Evolutionary conservation across 2,888 invertebrate species (phyloP).

Genomic region (Blastobasis lacticolella): DNA sequence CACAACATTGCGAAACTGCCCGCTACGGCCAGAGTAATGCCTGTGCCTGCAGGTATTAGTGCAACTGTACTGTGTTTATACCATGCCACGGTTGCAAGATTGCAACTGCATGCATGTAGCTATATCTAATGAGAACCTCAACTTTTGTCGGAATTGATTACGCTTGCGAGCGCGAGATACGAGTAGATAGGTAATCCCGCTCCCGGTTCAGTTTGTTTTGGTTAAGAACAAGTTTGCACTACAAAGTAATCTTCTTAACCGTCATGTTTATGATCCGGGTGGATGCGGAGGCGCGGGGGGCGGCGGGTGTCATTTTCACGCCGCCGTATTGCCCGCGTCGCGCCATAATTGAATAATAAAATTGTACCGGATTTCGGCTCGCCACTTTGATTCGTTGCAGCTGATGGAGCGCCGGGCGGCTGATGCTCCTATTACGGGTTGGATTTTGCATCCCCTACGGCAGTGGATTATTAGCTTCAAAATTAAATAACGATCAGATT

Average conservation of each 20-base stretch:
- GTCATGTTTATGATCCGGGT: slow-evolving; percentile 44
- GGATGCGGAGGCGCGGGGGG: slow-evolving; percentile 32
- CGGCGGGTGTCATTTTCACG: slow-evolving; percentile 53
- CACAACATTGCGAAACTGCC: slow-evolving; percentile 11
- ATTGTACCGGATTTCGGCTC: slow-evolving; percentile 44
- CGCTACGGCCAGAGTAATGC: slow-evolving; percentile 22
- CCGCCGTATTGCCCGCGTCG: slow-evolving; percentile 47
- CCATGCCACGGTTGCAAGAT: slow-evolving; percentile 21
- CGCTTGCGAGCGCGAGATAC: slow-evolving; percentile 11
- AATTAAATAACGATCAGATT: too few species aligned
- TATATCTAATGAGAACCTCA: slow-evolving; percentile 25
- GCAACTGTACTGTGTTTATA: slow-evolving; percentile 19
- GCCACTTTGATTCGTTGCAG: slow-evolving; percentile 41
- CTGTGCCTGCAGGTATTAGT: slow-evolving; percentile 26
- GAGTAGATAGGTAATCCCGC: slow-evolving; percentile 2
- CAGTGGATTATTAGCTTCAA: too few species aligned
- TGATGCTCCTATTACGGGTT: too few species aligned
- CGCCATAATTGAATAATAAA: slow-evolving; percentile 59
- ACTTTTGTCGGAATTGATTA: slow-evolving; percentile 50
- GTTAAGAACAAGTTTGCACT: slow-evolving; percentile 44
- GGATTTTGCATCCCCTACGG: too few species aligned
- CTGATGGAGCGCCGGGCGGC: slow-evolving; percentile 5
- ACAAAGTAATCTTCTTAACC: slow-evolving; percentile 42
- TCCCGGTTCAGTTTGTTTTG: slow-evolving; percentile 41
- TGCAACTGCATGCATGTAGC: slow-evolving; percentile 39